A percentile compares a stretch with the other conserved stretches of the same genome.
phyloP scores from a whole-genome alignment of 2,113 vertebrate species.

The Chiloscyllium plagiosum region DNA sequence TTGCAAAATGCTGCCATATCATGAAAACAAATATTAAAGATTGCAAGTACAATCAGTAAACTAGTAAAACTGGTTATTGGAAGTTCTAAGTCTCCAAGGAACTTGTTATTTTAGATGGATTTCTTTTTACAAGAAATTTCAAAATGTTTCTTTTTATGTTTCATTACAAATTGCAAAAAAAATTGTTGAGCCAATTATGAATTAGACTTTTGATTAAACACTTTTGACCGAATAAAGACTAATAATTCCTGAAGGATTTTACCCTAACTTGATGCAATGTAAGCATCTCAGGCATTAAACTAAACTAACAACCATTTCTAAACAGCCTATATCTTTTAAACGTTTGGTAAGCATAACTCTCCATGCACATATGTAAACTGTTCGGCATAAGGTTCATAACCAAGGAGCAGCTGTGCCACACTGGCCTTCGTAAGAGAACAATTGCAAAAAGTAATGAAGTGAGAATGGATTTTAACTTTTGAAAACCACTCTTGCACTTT shows the following conservation, averaged over 20 bases:
- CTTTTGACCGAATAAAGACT: not conserved
- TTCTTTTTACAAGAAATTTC: not conserved
- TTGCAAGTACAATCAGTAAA: not conserved
- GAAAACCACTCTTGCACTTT: not conserved
- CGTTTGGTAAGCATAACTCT: not conserved
- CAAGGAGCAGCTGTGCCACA: not conserved
- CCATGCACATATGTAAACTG: not conserved
- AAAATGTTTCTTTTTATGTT: not conserved
- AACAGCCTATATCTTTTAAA: not conserved
- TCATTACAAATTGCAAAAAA: not conserved
- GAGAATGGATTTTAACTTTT: not conserved
- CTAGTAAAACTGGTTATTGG: not conserved
- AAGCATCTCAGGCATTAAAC: not conserved
- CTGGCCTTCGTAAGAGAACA: not conserved
- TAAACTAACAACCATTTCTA: not conserved
- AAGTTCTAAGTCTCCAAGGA: not conserved
- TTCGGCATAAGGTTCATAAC: not conserved
- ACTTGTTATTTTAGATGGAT: not conserved
- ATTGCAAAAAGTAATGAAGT: not conserved
- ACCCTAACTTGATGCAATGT: not conserved
- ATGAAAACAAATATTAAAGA: not conserved
- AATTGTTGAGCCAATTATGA: not conserved
- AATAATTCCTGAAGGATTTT: not conserved
- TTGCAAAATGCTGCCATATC: not conserved
- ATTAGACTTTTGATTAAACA: not conserved